phyloP scores from a whole-genome alignment of 2,888 invertebrate genomes.

The Gibbula magus region DNA sequence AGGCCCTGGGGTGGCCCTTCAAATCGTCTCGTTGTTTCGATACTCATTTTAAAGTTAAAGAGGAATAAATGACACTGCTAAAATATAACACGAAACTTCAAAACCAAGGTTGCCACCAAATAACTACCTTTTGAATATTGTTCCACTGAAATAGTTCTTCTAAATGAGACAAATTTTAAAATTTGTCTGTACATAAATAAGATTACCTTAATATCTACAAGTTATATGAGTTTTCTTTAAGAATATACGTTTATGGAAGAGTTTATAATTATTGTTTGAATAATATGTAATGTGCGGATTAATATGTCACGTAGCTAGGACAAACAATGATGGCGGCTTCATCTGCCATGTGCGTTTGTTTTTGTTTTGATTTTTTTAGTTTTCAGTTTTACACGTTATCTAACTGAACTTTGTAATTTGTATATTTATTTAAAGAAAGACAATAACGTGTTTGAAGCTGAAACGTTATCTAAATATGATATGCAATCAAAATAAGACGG shows the following conservation, averaged over 20 bases:
- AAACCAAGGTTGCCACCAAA: neutral
- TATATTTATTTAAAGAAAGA: too few relatives aligned
- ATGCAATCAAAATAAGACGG: too few relatives aligned
- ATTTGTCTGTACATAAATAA: too few relatives aligned
- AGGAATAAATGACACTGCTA: too few relatives aligned
- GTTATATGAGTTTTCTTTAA: too few relatives aligned
- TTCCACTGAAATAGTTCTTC: too few relatives aligned
- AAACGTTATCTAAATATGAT: too few relatives aligned
- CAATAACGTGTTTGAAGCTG: too few relatives aligned
- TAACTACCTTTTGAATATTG: neutral
- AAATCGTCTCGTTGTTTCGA: constrained; percentile 16
- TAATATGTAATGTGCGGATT: neutral
- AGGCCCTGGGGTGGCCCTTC: constrained; percentile 7
- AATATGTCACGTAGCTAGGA: constrained; percentile 6
- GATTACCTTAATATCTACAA: too few relatives aligned
- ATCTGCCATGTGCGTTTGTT: constrained; percentile 1
- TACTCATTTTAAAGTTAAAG: constrained; percentile 18
- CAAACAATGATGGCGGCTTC: constrained; percentile 18
- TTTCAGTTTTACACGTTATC: neutral
- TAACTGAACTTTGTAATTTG: neutral
- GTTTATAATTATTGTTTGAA: neutral
- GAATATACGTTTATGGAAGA: too few relatives aligned
- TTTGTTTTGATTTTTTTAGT: neutral
- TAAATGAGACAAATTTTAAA: too few relatives aligned
- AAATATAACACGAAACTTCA: neutral